A percentile compares a stretch with the other conserved stretches of the same genome.
phyloP scores from a whole-genome alignment of 1,140 invertebrate species.

The Diachasmimorpha longicaudata region DNA sequence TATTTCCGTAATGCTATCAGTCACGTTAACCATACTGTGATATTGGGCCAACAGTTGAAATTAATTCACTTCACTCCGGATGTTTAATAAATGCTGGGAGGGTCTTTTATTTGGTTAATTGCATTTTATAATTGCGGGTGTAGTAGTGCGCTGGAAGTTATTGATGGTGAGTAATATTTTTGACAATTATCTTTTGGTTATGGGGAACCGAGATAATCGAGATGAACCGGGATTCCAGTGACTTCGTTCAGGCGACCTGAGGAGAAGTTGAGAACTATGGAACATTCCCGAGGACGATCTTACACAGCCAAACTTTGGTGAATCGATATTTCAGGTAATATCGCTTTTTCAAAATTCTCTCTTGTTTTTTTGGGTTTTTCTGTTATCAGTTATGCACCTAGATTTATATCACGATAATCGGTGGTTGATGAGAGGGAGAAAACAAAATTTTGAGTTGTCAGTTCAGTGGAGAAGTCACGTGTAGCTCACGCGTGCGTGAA shows the following conservation, averaged over 20 bases:
- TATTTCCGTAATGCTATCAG: not conserved
- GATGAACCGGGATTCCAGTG: not conserved
- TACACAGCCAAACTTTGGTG: conserved; percentile 31
- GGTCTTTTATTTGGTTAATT: too few species aligned
- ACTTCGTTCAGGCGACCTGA: conserved; percentile 9
- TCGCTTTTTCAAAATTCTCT: not conserved
- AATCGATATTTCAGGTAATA: not conserved
- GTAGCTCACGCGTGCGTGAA: conserved; percentile 29
- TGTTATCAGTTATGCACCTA: not conserved
- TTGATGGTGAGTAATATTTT: too few species aligned
- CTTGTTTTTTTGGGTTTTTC: not conserved
- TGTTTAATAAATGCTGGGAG: not conserved
- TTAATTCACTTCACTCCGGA: not conserved
- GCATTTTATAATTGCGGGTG: too few species aligned
- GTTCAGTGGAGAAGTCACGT: conserved; percentile 27
- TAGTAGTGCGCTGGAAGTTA: too few species aligned
- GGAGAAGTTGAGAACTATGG: conserved; percentile 24
- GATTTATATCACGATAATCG: conserved; percentile 1
- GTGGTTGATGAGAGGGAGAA: not conserved
- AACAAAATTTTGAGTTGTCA: conserved; percentile 3
- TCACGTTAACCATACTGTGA: not conserved
- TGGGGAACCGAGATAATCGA: not conserved
- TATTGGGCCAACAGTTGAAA: not conserved
- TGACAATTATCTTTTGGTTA: too few species aligned
- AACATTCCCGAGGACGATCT: conserved; percentile 32